Base-by-base conservation (phyloP, 2,113 vertebrate genomes). In the Xyrauchen texanus region DNA sequence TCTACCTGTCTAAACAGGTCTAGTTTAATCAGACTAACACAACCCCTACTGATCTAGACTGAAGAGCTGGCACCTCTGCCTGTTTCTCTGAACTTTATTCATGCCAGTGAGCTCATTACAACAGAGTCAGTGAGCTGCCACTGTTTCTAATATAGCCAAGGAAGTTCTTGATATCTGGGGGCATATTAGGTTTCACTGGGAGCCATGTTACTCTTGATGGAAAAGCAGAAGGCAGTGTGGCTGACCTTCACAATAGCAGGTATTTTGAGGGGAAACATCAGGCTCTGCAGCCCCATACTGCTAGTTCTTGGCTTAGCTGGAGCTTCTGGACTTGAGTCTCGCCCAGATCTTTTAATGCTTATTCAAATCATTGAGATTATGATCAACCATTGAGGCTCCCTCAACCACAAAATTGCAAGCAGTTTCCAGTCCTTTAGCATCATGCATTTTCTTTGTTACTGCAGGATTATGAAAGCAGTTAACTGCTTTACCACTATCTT, bases 81-180 rank as follows among this genome's bases (percentile, higher is more conserved):
- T 58, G n/a, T 63, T 65, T 58, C 70, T 12, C 55, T 68, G 16
- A 75, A 42, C 45, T 21, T 55, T 9, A 62, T 7, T 73, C 51
- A 63, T 10, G 45, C 71, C 46, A 80, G 13, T 21, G 58, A 71
- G 61, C 53, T 71, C 55, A 57, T 79, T 70, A 79, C 58, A 42
- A 51, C 61, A 73, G 46, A 42, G 47, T 68, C 34, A 46, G 58
- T 61, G 44, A 60, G 52, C 52, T 66, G 42, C 58, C 65, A 21
- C 67, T 68, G 60, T 67, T 72, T 75, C 16, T 77, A 77, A 61
- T 65, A 4, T 9, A 55, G 42, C 16, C 34, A 44, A 68, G 47
- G 12, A 12, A 49, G 42, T 11, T 68, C 68, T 58, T 73, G 12
- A 7, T 46, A 53, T 77, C 21, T 8, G 47, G 63, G 21, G 34